Percentiles rank a stretch among this genome's conserved stretches.
phyloP scores from a whole-genome alignment of 2,888 invertebrate genomes.

The Chymomyza caudatula region DNA sequence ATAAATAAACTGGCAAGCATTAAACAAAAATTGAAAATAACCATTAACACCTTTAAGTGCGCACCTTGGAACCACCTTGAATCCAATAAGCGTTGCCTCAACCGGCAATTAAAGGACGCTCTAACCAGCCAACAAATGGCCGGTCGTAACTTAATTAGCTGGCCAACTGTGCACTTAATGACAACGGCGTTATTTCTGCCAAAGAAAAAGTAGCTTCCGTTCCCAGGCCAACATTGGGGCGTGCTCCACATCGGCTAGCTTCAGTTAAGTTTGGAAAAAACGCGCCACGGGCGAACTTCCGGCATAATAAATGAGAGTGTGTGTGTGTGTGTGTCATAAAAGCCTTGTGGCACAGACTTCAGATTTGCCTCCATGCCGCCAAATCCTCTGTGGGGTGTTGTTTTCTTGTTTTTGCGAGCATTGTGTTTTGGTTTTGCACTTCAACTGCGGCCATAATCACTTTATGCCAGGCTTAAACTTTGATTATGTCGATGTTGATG shows the following conservation, averaged over 20 bases:
- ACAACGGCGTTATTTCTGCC: background rate
- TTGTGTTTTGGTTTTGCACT: slow-evolving; percentile 28
- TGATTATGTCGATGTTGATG: slow-evolving; percentile 1
- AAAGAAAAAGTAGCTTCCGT: slow-evolving; percentile 54
- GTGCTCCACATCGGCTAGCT: background rate
- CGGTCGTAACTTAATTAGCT: background rate
- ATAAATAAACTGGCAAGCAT: slow-evolving; percentile 14
- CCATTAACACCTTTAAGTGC: slow-evolving; percentile 40
- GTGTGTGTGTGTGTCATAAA: slow-evolving; percentile 11
- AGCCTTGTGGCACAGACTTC: background rate
- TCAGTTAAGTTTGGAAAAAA: background rate
- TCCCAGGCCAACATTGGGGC: slow-evolving; percentile 42
- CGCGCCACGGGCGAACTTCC: slow-evolving; percentile 58
- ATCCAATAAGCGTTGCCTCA: background rate
- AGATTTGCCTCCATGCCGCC: background rate
- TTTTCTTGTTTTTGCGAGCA: slow-evolving; percentile 4
- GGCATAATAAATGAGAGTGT: slow-evolving; percentile 45
- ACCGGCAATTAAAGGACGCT: slow-evolving; percentile 31
- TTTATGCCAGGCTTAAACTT: slow-evolving; percentile 33
- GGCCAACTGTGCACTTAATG: background rate
- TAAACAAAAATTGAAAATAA: slow-evolving; percentile 39
- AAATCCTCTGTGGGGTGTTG: background rate
- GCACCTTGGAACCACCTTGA: slow-evolving; percentile 8
- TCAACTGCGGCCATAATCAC: slow-evolving; percentile 52
- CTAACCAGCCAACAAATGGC: background rate